Conservation (phyloP, 2,888 invertebrate species). For the Cantharis rustica region DNA sequence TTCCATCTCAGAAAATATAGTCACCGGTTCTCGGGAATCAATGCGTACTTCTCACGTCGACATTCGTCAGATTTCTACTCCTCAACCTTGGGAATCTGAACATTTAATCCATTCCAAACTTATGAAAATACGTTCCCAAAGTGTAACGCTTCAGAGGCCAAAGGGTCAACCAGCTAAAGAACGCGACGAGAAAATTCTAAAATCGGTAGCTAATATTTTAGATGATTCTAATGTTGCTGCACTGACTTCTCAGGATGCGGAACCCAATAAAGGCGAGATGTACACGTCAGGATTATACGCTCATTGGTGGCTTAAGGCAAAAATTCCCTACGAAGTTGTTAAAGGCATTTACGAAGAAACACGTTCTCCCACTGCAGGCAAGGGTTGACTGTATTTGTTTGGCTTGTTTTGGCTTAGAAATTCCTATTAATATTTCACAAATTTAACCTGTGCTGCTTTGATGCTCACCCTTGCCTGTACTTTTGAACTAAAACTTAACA, state of each 20-base stretch:
- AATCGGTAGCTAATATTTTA: conserved; percentile 41
- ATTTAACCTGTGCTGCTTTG: conserved; percentile 18
- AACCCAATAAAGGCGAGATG: conserved; percentile 60
- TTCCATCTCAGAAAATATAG: conserved; percentile 61
- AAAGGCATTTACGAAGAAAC: conserved; percentile 54
- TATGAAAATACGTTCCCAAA: conserved; percentile 35
- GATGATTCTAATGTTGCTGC: conserved; percentile 8
- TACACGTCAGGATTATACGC: conserved; percentile 86
- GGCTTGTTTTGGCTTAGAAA: conserved; percentile 20
- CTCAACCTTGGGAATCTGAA: conserved; percentile 55
- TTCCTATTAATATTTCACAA: conserved; percentile 8
- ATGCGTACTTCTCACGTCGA: conserved; percentile 55
- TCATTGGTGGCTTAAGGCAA: conserved; percentile 93
- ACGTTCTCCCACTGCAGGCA: conserved; percentile 53
- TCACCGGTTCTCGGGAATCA: conserved; percentile 60
- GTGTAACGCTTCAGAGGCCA: conserved; percentile 7
- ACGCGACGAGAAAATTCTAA: conserved; percentile 41
- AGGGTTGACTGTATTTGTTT: conserved; percentile 45
- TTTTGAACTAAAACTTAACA: background rate
- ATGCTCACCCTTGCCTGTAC: conserved; percentile 30
- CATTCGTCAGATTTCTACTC: conserved; percentile 47
- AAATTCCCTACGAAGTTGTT: conserved; percentile 69
- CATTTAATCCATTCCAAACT: conserved; percentile 60
- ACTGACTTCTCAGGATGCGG: conserved; percentile 30
- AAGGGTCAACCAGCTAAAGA: conserved; percentile 13